Conservation (phyloP, 2,888 invertebrate species). For the Aspidapion aeneum region DNA sequence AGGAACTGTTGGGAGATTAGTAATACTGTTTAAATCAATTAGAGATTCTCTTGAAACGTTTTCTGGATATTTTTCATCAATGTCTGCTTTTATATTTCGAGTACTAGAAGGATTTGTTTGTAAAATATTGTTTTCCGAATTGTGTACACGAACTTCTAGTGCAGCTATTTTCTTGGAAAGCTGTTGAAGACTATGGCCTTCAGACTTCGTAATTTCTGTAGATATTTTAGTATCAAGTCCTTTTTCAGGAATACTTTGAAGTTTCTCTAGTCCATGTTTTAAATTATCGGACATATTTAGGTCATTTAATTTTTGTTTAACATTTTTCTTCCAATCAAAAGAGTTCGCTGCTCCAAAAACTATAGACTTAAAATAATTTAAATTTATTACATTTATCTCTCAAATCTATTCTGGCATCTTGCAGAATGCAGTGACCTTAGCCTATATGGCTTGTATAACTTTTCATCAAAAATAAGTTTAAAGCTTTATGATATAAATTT, state of each 20-base stretch:
- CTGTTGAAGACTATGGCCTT: slow-evolving; percentile 29
- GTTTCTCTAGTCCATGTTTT: slow-evolving; percentile 42
- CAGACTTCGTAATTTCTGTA: too few relatives aligned
- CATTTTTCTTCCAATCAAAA: slow-evolving; percentile 42
- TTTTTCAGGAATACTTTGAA: slow-evolving; percentile 42
- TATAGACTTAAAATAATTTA: slow-evolving; percentile 44
- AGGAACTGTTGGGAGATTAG: slow-evolving; percentile 46
- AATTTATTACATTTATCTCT: slow-evolving; percentile 43
- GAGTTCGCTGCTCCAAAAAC: too few relatives aligned
- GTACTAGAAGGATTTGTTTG: slow-evolving; percentile 34
- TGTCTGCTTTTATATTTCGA: slow-evolving; percentile 41
- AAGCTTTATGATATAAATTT: too few relatives aligned
- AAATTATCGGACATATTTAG: slow-evolving; percentile 23
- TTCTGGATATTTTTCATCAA: slow-evolving; percentile 51
- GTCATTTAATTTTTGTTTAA: slow-evolving; percentile 26
- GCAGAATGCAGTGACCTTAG: too few relatives aligned
- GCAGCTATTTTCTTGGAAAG: slow-evolving; percentile 41
- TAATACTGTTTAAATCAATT: slow-evolving; percentile 46
- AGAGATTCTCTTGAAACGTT: slow-evolving; percentile 48
- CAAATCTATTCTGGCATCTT: slow-evolving; percentile 43
- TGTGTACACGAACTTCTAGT: slow-evolving; percentile 26
- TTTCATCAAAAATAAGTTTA: too few relatives aligned
- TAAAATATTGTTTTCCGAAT: slow-evolving; percentile 30
- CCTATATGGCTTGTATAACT: too few relatives aligned
- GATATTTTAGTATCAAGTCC: too few relatives aligned